Conservation (phyloP, 2,797 vertebrate genomes). For the Parambassis ranga region DNA sequence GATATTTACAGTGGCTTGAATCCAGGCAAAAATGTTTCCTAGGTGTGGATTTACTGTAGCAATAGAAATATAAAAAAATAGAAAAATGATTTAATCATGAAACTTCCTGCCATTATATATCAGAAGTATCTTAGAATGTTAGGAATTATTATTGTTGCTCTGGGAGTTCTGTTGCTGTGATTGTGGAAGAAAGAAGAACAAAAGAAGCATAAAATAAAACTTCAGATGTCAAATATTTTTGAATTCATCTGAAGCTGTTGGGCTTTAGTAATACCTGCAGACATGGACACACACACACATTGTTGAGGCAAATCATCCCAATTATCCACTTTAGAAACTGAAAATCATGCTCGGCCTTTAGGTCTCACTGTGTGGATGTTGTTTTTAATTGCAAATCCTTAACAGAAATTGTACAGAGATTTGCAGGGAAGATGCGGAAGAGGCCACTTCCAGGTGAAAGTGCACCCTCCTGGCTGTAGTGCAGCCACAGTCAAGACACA, state of each 20-base stretch:
- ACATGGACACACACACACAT: neutral
- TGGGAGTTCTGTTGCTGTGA: too few relatives aligned
- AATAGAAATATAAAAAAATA: too few relatives aligned
- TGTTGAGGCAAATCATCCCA: neutral
- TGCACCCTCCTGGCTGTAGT: constrained; percentile 19
- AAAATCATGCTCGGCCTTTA: neutral
- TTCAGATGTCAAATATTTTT: neutral
- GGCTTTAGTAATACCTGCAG: neutral
- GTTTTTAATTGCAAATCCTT: constrained; percentile 6
- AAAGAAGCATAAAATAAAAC: neutral
- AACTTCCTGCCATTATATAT: too few relatives aligned
- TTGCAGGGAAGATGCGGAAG: constrained; percentile 4
- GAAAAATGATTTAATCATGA: too few relatives aligned
- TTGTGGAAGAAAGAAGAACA: too few relatives aligned
- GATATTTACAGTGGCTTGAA: too few relatives aligned
- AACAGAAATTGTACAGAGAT: neutral
- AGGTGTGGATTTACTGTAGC: too few relatives aligned
- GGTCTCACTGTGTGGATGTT: neutral
- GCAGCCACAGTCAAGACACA: constrained; percentile 32
- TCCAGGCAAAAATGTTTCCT: too few relatives aligned
- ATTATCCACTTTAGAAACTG: neutral
- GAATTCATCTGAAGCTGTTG: neutral
- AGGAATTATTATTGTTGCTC: too few relatives aligned
- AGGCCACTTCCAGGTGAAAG: constrained; percentile 30
- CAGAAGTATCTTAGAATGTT: too few relatives aligned